These are phyloP conservation scores for Subacronicta megacephala DNA, from an alignment of 2,888 invertebrate species.

Conservation along the genomic window DNA sequence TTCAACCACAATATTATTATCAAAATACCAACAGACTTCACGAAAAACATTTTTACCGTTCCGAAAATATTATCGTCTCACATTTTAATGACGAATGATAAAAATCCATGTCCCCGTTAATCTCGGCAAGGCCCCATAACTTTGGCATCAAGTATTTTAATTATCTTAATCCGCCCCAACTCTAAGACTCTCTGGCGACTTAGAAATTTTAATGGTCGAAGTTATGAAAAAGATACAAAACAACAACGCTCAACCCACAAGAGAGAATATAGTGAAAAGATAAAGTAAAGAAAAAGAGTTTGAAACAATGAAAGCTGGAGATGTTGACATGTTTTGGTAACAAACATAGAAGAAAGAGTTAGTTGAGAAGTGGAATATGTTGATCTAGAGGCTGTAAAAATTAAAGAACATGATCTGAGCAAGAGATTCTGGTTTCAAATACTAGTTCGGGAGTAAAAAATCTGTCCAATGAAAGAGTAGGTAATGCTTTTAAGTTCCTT, in stretches of 20 bases:
- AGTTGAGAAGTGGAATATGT: too few species aligned
- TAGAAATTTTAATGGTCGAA: conserved; percentile 64
- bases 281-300: conserved; percentile 26
- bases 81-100: conserved; percentile 46
- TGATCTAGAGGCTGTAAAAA: too few species aligned
- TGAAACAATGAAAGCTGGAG: conserved; percentile 14
- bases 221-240: conserved; percentile 49
- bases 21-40: background rate
- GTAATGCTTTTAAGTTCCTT: too few species aligned
- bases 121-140: conserved; percentile 62
- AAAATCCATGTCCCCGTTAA: conserved; percentile 61
- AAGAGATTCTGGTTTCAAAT: too few species aligned
- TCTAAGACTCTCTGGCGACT: conserved; percentile 64
- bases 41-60: conserved; percentile 10
- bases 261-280: conserved; percentile 20
- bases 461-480: too few species aligned
- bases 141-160: conserved; percentile 78
- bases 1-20: background rate
- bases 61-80: conserved; percentile 44
- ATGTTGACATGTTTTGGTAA: background rate
- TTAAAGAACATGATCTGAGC: too few species aligned
- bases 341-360: background rate
- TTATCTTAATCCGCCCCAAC: conserved; percentile 77
- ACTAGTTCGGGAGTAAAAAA: too few species aligned
- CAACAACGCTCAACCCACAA: conserved; percentile 6